These are phyloP conservation scores for Selenia dentaria DNA, from an alignment of 2,888 invertebrate species.

Conservation along the genomic window DNA sequence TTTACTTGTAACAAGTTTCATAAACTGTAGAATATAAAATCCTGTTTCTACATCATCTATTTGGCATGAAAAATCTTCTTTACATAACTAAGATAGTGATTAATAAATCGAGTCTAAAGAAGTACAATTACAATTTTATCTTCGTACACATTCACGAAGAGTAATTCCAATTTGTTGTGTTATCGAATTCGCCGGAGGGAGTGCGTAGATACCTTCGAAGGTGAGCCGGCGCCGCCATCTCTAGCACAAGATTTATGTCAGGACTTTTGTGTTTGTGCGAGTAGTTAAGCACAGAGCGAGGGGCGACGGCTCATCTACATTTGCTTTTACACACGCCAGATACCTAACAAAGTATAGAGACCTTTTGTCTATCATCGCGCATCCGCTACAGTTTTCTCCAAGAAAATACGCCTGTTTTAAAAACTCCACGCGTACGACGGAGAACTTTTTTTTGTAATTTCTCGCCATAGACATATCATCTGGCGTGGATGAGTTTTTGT, in stretches of 20 bases:
- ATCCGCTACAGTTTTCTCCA: constrained; percentile 77
- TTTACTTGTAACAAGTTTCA: too few relatives aligned
- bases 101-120: too few relatives aligned
- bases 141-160: constrained; percentile 49
- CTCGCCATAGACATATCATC: constrained; percentile 83
- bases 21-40: too few relatives aligned
- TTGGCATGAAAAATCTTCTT: too few relatives aligned
- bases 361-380: constrained; percentile 76
- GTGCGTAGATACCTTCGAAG: constrained; percentile 49
- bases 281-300: constrained; percentile 71
- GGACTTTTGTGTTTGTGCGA: constrained; percentile 82
- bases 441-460: constrained; percentile 76
- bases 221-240: constrained; percentile 64
- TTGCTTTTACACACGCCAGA: constrained; percentile 68
- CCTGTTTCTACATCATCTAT: too few relatives aligned
- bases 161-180: constrained; percentile 71
- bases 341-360: constrained; percentile 73
- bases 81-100: too few relatives aligned
- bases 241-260: constrained; percentile 82
- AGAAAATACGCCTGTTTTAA: constrained; percentile 74
- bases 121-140: constrained; percentile 60
- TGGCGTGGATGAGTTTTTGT: constrained; percentile 83
- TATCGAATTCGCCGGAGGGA: constrained; percentile 67
- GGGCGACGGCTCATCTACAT: constrained; percentile 75
- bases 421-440: constrained; percentile 67